Evolutionary conservation across 1,140 invertebrate genomes (phyloP), one percentile per base, ranked within the genome.

Genomic region (Trissolcus basalis): DNA sequence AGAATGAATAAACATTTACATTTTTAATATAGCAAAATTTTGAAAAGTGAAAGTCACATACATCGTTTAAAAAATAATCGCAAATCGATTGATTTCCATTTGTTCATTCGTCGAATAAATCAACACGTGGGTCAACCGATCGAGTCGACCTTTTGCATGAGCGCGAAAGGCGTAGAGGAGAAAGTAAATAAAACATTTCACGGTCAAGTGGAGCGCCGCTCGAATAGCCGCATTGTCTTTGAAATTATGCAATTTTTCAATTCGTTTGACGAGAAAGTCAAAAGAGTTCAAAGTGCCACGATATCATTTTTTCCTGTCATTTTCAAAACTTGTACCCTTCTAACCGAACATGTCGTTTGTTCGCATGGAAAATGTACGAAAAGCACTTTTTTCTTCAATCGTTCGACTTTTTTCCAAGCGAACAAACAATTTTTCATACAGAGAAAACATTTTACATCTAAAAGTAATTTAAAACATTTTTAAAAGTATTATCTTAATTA

Each of bases 181-280:
- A 73, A 78, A 78, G 75, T 70, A 78, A 72, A 78, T 69, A 64
- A 73, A 70, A 14, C 59, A 49, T 73, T 78, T 73, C 69, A 73
- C 69, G 69, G 69, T 73, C 69, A 78, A 72, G 43, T 11, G 53
- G 13, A 54, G 61, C 13, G 67, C 55, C 47, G 51, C 8, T 70
- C n/a, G 48, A 27, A 47, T 39, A 41, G 45, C 19, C 44, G 19
- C 45, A 44, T 50, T 59, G 10, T 59, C 64, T 67, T 61, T 61
- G 44, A 74, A 74, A 67, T 73, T 59, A 64, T 60, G 60, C 60
- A 55, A 51, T 44, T 44, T 44, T 44, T 12, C 27, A 59, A 43
- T 36, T 27, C 6, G 39, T 49, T 27, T 27, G 19, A 27, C 6
- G 19, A 19, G 19, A 50, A 36, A 48, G 27, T 47, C 15, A 10